Evolutionary conservation across 2,888 invertebrate species (phyloP), one percentile per base, ranked within the genome.

Genomic region (Drosophila pegasa): DNA sequence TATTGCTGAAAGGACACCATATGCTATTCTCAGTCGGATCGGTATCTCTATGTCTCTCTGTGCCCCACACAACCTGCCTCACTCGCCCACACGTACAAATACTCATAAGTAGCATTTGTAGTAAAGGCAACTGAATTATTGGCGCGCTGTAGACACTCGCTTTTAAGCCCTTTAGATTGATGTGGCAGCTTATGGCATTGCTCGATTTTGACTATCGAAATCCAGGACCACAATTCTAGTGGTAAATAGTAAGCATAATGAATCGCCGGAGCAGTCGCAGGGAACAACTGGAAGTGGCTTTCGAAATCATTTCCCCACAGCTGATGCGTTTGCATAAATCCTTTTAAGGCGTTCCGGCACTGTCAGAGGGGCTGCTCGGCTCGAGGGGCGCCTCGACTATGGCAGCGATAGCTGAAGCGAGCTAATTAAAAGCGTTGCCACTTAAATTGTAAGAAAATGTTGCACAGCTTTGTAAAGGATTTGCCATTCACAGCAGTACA

Each of bases 301-400:
- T 65, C 60, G 55, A 65, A 77, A 33, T 73, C 66, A 74, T 80
- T 77, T 83, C 50, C 48, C 61, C 65, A 43, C 80, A 83, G 81
- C 74, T 79, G 79, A 82, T 82, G 79, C 83, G 80, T 48, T 83
- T 70, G 71, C 67, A 77, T 83, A 80, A 80, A 76, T 80, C 83
- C 74, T 64, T 66, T 64, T 51, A 58, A 63, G 47, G 56, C 60
- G 29, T 35, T 35, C 6, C 31, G 2, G 22, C 22, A 50, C 18
- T 10, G 18, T 0, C 18, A 14, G 3, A 2, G 2, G n/a, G 14
- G 22, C 10, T 4, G 18, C 2, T 2, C 10, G 20, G 10, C 10
- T n/a, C 12, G 33, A 43, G 29, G 3, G 2, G 27, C 5, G 10
- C 33, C 27, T 25, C 20, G 31, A 22, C n/a, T 29, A 7, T 40